Conservation (phyloP, 1,140 invertebrate species). For the Drosophila trapezifrons region DNA sequence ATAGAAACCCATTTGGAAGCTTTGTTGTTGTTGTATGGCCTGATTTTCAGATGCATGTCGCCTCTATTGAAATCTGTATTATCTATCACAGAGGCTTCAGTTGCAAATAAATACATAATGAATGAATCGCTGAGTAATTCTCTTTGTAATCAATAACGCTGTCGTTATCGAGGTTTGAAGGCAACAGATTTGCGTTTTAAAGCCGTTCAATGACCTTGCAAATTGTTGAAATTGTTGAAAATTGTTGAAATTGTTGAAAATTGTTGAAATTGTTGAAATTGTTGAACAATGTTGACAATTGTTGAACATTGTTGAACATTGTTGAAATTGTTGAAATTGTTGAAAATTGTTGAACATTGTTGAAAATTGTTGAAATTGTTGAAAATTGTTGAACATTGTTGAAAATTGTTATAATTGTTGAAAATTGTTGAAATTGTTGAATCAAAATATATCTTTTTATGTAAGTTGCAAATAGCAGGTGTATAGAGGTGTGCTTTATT, state of each 20-base stretch:
- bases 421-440: too few species aligned
- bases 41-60: conserved; percentile 13
- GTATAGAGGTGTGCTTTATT: conserved; percentile 8
- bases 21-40: background rate
- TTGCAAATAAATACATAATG: conserved; percentile 16
- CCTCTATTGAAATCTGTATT: background rate
- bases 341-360: too few species aligned
- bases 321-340: background rate
- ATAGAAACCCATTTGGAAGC: too few species aligned
- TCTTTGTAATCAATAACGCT: conserved; percentile 5
- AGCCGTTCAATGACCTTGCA: background rate
- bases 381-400: too few species aligned
- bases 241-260: too few species aligned
- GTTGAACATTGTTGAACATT: too few species aligned
- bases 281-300: too few species aligned
- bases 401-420: too few species aligned
- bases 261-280: too few species aligned
- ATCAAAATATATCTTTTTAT: background rate
- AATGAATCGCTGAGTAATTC: conserved; percentile 15
- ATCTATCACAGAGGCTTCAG: conserved; percentile 4
- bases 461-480: conserved; percentile 10
- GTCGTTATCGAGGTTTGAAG: conserved; percentile 10
- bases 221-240: too few species aligned
- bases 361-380: too few species aligned
- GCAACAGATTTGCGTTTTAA: background rate